Evolutionary conservation across 2,888 invertebrate species (phyloP), one percentile per base, ranked within the genome.

Genomic region (Ectropis crepuscularia): DNA sequence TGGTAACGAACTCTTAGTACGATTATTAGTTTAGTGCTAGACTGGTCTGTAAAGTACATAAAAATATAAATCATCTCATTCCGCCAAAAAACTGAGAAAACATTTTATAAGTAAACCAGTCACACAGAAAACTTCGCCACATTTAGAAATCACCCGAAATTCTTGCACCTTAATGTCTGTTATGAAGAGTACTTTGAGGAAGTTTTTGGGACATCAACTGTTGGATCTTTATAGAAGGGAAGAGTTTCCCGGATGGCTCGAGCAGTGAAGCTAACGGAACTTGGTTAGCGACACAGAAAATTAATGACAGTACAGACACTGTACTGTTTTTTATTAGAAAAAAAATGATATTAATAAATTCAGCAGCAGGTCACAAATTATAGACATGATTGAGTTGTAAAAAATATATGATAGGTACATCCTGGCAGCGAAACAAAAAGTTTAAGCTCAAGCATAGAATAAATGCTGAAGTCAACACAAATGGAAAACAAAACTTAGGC

Each of bases 91-190:
- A 5, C 28, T 11, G 41, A 53, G 36, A 45, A 45, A 38, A 43
- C 11, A 54, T 12, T 9, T 36, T 11, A 53, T 43, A 28, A 6
- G 10, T 53, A 46, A 9, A 47, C 38, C 45, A 9, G 12, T n/a
- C 6, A 55, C 36, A 45, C 47, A 39, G 10, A 47, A 49, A 57
- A 57, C 16, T 16, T 48, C 41, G 10, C 41, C 41, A 48, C 57
- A 49, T 57, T 57, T 11, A 42, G 12, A 57, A 49, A 8, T 47
- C 11, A 12, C 38, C 37, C 43, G 16, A 48, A 43, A 48, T 43
- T 57, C 11, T 57, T 57, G 50, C 57, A 57, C 57, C 57, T 57
- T 57, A 57, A 57, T 49, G 43, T 57, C 42, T 57, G 39, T 49
- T 49, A 49, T 48, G 49, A 57, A 57, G 45, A 45, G 12, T 42